A percentile compares a stretch with the other conserved stretches of the same genome.
phyloP scores from a whole-genome alignment of 2,888 invertebrate species.

The Melieria crassipennis region DNA sequence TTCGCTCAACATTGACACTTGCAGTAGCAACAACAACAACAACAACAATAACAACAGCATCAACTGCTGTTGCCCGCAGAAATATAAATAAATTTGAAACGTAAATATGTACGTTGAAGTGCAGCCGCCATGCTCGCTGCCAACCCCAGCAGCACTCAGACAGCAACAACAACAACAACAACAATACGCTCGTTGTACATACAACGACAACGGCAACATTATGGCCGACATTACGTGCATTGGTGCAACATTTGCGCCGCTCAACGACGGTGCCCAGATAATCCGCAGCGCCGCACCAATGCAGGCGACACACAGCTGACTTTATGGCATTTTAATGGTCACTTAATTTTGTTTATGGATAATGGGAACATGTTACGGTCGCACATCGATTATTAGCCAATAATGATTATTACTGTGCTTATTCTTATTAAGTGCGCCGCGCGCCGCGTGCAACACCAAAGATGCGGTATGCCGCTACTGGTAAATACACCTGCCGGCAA shows the following conservation, averaged over 20 bases:
- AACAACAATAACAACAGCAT: background rate
- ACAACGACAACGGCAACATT: background rate
- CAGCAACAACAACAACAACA: no score
- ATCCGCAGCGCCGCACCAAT: background rate
- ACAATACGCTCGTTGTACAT: no score
- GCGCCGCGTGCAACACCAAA: background rate
- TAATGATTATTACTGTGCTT: constrained; percentile 55
- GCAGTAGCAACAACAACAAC: background rate
- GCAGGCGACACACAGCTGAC: constrained; percentile 47
- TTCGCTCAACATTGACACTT: constrained; percentile 13
- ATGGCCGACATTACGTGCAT: constrained; percentile 1
- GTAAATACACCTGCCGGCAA: no score
- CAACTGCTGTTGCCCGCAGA: background rate
- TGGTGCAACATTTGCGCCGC: constrained; percentile 20
- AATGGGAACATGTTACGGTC: constrained; percentile 58
- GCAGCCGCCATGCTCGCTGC: constrained; percentile 10
- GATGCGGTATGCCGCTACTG: no score
- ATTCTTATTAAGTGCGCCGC: constrained; percentile 47
- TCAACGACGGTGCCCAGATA: constrained; percentile 1
- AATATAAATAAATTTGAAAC: constrained; percentile 13
- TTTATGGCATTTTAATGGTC: constrained; percentile 67
- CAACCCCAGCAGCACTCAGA: background rate
- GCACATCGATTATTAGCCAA: constrained; percentile 57
- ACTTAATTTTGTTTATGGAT: constrained; percentile 67
- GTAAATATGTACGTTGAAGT: constrained; percentile 7